Conservation (phyloP, 2,888 invertebrate species). For the Agrotis clavis region DNA sequence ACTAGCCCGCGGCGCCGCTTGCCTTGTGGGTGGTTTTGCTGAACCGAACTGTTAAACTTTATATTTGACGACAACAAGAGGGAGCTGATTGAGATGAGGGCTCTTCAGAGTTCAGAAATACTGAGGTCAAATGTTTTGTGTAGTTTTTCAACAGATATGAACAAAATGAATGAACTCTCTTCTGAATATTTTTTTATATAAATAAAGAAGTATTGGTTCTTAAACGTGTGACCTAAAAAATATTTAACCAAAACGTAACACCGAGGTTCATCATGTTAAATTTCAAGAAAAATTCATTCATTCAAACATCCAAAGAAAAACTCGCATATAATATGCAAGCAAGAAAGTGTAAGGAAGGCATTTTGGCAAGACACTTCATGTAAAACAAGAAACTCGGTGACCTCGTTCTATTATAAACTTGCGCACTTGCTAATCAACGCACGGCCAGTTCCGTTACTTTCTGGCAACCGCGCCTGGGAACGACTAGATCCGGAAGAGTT, state of each 20-base stretch:
- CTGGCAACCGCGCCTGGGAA: constrained; percentile 32
- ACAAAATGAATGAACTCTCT: background rate
- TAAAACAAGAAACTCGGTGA: background rate
- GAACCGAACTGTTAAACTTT: constrained; percentile 47
- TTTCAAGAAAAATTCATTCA: too few species aligned
- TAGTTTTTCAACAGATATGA: background rate
- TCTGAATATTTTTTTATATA: too few species aligned
- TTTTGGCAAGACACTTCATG: background rate
- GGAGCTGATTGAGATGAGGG: constrained; percentile 8
- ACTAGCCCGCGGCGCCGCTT: constrained; percentile 59
- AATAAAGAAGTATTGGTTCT: too few species aligned
- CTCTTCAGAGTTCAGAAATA: constrained; percentile 32
- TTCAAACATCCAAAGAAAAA: too few species aligned
- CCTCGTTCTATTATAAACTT: too few species aligned
- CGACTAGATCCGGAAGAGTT: constrained; percentile 12
- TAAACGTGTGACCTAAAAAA: too few species aligned
- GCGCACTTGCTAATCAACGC: constrained; percentile 25
- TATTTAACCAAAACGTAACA: too few species aligned
- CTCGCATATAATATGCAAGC: too few species aligned
- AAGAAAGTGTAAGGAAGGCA: too few species aligned
- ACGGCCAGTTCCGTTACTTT: constrained; percentile 29
- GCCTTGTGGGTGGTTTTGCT: constrained; percentile 50
- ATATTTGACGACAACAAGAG: constrained; percentile 32
- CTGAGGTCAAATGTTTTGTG: constrained; percentile 9
- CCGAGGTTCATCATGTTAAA: too few species aligned